Base-by-base conservation (phyloP, 2,888 invertebrate species). In the Encarsia formosa region DNA sequence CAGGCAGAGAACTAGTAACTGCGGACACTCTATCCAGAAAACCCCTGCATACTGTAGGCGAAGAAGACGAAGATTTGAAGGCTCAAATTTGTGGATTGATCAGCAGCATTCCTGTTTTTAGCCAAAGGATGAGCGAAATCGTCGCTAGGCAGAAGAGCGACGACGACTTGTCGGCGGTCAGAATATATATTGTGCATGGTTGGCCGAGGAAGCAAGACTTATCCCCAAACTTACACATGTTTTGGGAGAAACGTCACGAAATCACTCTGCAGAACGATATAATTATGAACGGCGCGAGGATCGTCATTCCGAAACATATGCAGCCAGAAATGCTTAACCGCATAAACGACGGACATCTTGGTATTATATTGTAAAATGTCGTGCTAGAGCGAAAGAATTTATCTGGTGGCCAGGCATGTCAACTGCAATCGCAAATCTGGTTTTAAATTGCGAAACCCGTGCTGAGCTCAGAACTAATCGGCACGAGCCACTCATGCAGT, bases 11-110 rank as follows among this genome's bases (percentile, higher is more conserved):
- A 8, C 47, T 72, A 31, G 51, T 61, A 9, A 52, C 62, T 15
- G 64, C 67, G 8, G 67, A 71, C 52, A 58, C 65, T 18, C 42
- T 69, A 15, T 65, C 66, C 19, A 50, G 59, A 18, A 58, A 54
- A 35, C 60, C 54, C 0, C 11, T 46, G n/a, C n/a, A n/a, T n/a
- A n/a, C n/a, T n/a, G n/a, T n/a, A n/a, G n/a, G n/a, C n/a, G 13
- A n/a, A n/a, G n/a, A n/a, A n/a, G n/a, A n/a, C n/a, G n/a, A n/a
- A n/a, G n/a, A n/a, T n/a, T n/a, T n/a, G n/a, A n/a, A n/a, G n/a
- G n/a, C n/a, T n/a, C n/a, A n/a, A n/a, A n/a, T n/a, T n/a, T n/a
- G n/a, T n/a, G n/a, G n/a, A n/a, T n/a, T n/a, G n/a, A n/a, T n/a
- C n/a, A n/a, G n/a, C n/a, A n/a, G n/a, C n/a, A n/a, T n/a, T n/a